Conservation (phyloP, 2,888 invertebrate genomes). For the Cylloceria caligata region DNA sequence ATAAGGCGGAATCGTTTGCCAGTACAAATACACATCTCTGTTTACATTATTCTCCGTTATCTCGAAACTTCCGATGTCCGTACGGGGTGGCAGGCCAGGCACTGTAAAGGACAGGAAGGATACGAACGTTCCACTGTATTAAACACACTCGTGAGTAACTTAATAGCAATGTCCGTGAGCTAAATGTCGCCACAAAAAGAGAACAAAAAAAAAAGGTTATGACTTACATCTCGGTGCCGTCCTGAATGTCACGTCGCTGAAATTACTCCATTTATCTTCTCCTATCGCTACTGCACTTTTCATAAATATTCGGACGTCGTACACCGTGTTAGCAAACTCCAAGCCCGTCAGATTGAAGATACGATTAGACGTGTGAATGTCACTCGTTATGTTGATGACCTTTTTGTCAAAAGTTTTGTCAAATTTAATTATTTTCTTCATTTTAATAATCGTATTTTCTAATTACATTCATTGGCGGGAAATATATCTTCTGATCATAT, state of each 20-base stretch:
- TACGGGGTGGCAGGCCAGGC: slow-evolving; percentile 89
- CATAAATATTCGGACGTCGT: slow-evolving; percentile 90
- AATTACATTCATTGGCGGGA: too few relatives aligned
- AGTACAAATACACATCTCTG: slow-evolving; percentile 90
- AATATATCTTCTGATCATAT: too few relatives aligned
- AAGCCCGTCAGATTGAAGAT: slow-evolving; percentile 86
- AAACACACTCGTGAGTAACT: slow-evolving; percentile 25
- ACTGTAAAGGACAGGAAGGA: slow-evolving; percentile 78
- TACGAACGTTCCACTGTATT: slow-evolving; percentile 29
- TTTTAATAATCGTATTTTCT: too few relatives aligned
- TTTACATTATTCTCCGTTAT: slow-evolving; percentile 85
- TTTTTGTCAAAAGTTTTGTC: slow-evolving; percentile 49
- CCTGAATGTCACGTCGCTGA: slow-evolving; percentile 87
- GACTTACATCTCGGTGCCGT: slow-evolving; percentile 85
- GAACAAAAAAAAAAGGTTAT: too few relatives aligned
- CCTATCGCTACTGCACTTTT: slow-evolving; percentile 86
- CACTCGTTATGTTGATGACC: slow-evolving; percentile 82
- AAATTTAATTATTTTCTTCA: not conserved
- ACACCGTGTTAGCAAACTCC: slow-evolving; percentile 89
- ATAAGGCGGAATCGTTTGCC: slow-evolving; percentile 90
- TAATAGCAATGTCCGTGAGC: not conserved
- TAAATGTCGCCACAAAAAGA: not conserved
- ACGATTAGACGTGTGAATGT: slow-evolving; percentile 82
- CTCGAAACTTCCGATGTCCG: slow-evolving; percentile 91
- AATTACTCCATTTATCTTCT: slow-evolving; percentile 90